phyloP scores from a whole-genome alignment of 2,888 invertebrate species.

The Caenorhabditis zanzibari region DNA sequence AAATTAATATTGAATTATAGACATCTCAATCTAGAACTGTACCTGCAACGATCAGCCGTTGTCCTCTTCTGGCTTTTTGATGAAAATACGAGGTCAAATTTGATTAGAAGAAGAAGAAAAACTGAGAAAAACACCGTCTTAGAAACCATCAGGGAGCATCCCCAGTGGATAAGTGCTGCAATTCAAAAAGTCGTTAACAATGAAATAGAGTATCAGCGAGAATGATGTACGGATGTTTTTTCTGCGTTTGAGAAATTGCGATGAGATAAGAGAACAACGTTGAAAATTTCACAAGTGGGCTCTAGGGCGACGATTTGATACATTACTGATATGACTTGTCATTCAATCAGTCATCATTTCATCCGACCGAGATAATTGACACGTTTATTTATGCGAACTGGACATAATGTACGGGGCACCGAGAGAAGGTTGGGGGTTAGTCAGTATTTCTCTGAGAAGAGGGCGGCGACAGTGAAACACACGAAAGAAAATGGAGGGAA shows the following conservation, averaged over 20 bases:
- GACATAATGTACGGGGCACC: background rate
- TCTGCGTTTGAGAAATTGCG: background rate
- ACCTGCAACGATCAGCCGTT: slow-evolving; percentile 54
- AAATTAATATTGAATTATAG: no score
- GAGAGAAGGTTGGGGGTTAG: slow-evolving; percentile 23
- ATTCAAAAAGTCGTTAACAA: slow-evolving; percentile 34
- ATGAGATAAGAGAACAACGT: background rate
- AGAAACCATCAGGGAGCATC: slow-evolving; percentile 59
- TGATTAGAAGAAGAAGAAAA: background rate
- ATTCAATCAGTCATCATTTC: slow-evolving; percentile 42
- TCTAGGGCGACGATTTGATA: slow-evolving; percentile 39
- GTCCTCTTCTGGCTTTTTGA: slow-evolving; percentile 36
- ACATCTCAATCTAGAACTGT: background rate
- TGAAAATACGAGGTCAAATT: background rate
- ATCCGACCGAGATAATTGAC: slow-evolving; percentile 59
- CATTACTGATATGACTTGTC: slow-evolving; percentile 58
- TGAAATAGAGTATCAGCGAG: slow-evolving; percentile 20
- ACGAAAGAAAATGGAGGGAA: slow-evolving; percentile 41
- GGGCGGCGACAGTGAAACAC: slow-evolving; percentile 47
- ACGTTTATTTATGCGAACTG: slow-evolving; percentile 53
- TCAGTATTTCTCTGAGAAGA: slow-evolving; percentile 22
- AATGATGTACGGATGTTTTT: slow-evolving; percentile 22
- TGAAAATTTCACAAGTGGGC: slow-evolving; percentile 15
- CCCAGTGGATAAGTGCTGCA: slow-evolving; percentile 48
- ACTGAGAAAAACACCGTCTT: slow-evolving; percentile 13